phyloP scores from a whole-genome alignment of 2,113 vertebrate genomes.

The Bolborhynchus lineola region DNA sequence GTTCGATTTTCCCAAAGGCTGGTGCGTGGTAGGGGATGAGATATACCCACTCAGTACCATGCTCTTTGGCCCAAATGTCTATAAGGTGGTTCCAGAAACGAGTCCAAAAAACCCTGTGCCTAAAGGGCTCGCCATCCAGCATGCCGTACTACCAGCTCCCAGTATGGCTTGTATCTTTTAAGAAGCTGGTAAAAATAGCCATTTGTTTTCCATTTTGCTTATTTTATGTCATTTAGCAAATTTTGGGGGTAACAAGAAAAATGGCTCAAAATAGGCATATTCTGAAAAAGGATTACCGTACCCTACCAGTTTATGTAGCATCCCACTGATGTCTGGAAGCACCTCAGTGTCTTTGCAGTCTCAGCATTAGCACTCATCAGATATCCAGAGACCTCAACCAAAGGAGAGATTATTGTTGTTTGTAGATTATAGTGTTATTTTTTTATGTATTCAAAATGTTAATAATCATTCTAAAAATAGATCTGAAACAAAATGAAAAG shows the following conservation, averaged over 20 bases:
- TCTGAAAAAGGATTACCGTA: neutral
- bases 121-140: neutral
- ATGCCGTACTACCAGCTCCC: neutral
- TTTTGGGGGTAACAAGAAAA: neutral
- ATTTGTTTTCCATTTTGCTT: neutral
- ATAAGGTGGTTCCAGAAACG: no score
- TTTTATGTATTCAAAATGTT: neutral
- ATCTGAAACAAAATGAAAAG: neutral
- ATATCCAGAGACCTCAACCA: neutral
- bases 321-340: neutral
- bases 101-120: neutral
- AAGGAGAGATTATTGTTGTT: neutral
- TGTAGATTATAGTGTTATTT: neutral
- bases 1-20: no score
- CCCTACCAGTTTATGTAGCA: neutral
- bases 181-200: neutral
- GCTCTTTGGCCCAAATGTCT: no score
- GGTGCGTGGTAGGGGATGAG: no score
- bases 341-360: neutral
- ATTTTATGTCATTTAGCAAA: neutral
- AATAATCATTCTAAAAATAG: neutral
- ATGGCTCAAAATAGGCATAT: neutral
- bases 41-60: no score
- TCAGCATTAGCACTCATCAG: neutral
- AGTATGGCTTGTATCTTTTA: neutral